Evolutionary conservation across 2,888 invertebrate species (phyloP), one percentile per base, ranked within the genome.

Genomic region (Leptura quadrifasciata): DNA sequence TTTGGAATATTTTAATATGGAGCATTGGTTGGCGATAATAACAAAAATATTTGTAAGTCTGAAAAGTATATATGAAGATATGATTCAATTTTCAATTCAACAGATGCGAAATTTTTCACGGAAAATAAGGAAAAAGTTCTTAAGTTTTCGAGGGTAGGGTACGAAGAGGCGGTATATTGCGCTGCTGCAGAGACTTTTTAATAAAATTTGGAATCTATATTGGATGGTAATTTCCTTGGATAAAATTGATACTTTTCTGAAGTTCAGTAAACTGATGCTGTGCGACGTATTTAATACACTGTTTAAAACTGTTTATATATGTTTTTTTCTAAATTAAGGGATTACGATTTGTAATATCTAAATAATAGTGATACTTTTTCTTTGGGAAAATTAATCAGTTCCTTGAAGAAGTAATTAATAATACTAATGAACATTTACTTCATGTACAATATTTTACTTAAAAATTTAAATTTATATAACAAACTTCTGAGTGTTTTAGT

Each of bases 61-160:
- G 64, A 71, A 78, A 79, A 79, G 80, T 80, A 81, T 81, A 80
- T 82, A 80, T 81, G 80, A 79, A 79, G 79, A 83, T 83, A 83
- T 84, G 82, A 83, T 81, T 82, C 77, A 82, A 82, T 84, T 81
- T 82, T 78, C 79, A 78, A 81, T 83, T 81, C 82, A 76, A 76
- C 81, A 79, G 79, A 75, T 82, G 82, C 80, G 72, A 76, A 58
- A 77, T 75, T 78, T 76, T 80, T 77, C 76, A 69, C 75, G 78
- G 63, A 74, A 52, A 72, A 63, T 63, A 72, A 39, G 63, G 63
- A 55, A 63, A 47, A 74, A 57, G n/a, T 31, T 69, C 39, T 20
- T 10, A 27, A 55, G 15, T 67, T 67, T 18, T 67, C 52, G 47
- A 47, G 21, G 65, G 52, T 10, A 15, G 65, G 52, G 39, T 21